Evolutionary conservation across 2,797 vertebrate genomes (phyloP).

Genomic region (Oryzias dopingdopingensis): DNA sequence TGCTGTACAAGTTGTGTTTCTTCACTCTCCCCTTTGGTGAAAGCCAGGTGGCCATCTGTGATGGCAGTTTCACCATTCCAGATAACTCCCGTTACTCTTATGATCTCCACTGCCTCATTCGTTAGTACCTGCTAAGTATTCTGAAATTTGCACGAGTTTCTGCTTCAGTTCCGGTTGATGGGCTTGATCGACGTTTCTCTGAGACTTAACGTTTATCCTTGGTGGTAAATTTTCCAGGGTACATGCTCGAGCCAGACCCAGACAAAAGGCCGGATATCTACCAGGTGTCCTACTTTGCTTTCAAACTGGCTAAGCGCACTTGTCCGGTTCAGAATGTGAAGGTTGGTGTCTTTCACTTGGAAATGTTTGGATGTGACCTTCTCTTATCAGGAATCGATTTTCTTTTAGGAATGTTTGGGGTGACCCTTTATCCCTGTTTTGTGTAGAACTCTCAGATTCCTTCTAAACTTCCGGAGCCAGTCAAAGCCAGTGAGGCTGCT

Average conservation of each 20-base stretch:
- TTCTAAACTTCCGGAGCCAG: conserved; percentile 91
- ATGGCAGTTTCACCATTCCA: conserved; percentile 98
- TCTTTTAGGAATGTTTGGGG: conserved; percentile 6
- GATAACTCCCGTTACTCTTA: conserved; percentile 97
- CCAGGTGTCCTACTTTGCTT: conserved; percentile 94
- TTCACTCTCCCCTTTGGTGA: conserved; percentile 98
- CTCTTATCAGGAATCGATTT: conserved; percentile 33
- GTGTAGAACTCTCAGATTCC: conserved; percentile 90
- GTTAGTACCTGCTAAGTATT: conserved; percentile 78
- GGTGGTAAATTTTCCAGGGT: conserved; percentile 77
- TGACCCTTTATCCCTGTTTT: conserved; percentile 12
- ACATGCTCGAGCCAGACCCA: conserved; percentile 97
- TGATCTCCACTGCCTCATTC: conserved; percentile 98
- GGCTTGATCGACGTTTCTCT: background rate
- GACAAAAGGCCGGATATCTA: conserved; percentile 97
- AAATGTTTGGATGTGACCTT: conserved; percentile 2
- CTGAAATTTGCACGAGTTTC: conserved; percentile 8
- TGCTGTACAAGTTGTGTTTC: conserved; percentile 98
- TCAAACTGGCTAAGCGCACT: conserved; percentile 89
- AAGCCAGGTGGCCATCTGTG: conserved; percentile 99
- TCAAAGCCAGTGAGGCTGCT: conserved; percentile 97
- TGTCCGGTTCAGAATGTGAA: conserved; percentile 91
- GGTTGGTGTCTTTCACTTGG: conserved; percentile 72
- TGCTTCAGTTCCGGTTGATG: conserved; percentile 8
- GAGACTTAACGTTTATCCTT: conserved; percentile 4